phyloP scores from a whole-genome alignment of 2,888 invertebrate genomes.

The Biston betularia region DNA sequence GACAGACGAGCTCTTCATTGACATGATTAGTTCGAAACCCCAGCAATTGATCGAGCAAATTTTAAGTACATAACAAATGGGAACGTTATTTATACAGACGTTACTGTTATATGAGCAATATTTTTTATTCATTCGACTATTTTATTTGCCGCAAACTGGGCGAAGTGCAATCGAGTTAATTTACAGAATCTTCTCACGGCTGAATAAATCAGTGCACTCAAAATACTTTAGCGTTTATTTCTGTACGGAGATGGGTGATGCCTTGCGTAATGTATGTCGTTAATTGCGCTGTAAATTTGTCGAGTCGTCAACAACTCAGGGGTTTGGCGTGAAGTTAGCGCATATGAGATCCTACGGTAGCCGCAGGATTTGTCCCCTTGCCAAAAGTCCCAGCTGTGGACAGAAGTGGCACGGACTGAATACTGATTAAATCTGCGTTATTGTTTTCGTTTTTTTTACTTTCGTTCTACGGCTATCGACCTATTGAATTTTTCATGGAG shows the following conservation, averaged over 20 bases:
- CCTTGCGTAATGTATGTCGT: conserved; percentile 70
- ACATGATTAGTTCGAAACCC: conserved; percentile 64
- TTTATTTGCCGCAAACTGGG: conserved; percentile 56
- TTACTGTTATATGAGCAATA: conserved; percentile 55
- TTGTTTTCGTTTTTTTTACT: conserved; percentile 80
- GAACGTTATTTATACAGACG: conserved; percentile 58
- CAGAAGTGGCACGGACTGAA: conserved; percentile 72
- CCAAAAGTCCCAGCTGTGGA: conserved; percentile 82
- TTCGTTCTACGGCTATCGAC: conserved; percentile 69
- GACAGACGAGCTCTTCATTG: conserved; percentile 59
- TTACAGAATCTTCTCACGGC: conserved; percentile 55
- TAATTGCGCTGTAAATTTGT: conserved; percentile 64
- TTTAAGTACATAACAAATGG: conserved; percentile 64
- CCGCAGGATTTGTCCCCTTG: conserved; percentile 71
- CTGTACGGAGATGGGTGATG: conserved; percentile 57
- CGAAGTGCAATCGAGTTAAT: conserved; percentile 60
- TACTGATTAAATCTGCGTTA: conserved; percentile 80
- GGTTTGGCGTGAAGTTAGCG: conserved; percentile 57
- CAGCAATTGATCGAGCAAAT: conserved; percentile 63
- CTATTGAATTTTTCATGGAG: conserved; percentile 82
- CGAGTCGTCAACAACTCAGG: conserved; percentile 59
- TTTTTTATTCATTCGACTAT: conserved; percentile 65
- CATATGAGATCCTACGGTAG: conserved; percentile 53
- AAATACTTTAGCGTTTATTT: conserved; percentile 64
- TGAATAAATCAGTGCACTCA: conserved; percentile 63